phyloP scores from a whole-genome alignment of 2,113 vertebrate genomes.

The Vicugna pacos region DNA sequence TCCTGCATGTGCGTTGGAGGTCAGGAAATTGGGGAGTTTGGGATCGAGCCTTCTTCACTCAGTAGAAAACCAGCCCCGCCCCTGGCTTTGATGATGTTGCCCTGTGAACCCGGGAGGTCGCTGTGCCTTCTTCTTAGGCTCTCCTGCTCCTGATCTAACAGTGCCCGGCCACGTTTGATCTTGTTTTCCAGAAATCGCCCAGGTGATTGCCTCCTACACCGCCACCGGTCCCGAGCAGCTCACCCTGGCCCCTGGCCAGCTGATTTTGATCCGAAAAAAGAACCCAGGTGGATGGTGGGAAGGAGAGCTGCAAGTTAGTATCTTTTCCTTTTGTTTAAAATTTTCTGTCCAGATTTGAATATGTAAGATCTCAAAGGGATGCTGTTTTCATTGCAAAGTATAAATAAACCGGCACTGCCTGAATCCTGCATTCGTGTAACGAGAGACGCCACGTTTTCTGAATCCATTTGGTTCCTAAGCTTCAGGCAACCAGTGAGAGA shows the following conservation, averaged over 20 bases:
- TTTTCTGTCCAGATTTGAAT: accelerated
- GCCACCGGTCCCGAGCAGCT: conserved; percentile 98
- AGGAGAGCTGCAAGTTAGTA: conserved; percentile 96
- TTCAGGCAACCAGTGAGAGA: not conserved
- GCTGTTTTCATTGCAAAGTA: not conserved
- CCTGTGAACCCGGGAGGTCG: not conserved
- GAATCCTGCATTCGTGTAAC: accelerated
- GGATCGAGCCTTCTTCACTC: too few relatives aligned
- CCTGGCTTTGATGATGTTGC: not conserved
- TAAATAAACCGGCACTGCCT: not conserved
- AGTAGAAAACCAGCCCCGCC: not conserved
- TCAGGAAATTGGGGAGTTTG: too few relatives aligned
- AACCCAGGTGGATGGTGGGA: conserved; percentile 99
- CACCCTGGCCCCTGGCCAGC: conserved; percentile 96
- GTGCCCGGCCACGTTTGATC: not conserved
- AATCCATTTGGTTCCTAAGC: not conserved
- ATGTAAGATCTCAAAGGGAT: not conserved
- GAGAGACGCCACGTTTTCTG: not conserved
- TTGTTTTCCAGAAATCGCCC: conserved; percentile 94
- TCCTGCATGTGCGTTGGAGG: not conserved
- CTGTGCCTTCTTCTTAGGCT: not conserved
- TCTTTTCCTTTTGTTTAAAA: not conserved
- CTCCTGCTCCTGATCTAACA: not conserved
- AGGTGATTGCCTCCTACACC: conserved; percentile 97
- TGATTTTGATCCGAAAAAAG: conserved; percentile 98